Conservation (phyloP, 64 coral and sea anemone genomes). For the Porites lutea region DNA sequence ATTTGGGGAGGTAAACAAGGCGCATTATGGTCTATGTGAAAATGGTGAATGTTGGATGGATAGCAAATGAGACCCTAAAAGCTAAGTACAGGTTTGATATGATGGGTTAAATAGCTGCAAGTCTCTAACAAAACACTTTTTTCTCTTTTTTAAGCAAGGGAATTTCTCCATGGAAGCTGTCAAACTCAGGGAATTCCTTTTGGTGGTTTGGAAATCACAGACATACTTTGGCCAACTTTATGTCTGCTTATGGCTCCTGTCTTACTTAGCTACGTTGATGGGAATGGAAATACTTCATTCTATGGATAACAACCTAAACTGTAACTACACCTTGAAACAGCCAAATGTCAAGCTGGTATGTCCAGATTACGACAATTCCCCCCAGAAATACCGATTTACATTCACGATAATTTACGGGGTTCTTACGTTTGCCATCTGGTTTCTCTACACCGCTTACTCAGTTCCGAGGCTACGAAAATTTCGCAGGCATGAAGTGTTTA, state of each 20-base stretch:
- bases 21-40: too few species aligned
- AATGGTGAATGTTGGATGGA: too few species aligned
- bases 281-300: constrained; percentile 22
- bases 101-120: too few species aligned
- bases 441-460: constrained; percentile 2
- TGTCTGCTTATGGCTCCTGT: not conserved
- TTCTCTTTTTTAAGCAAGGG: too few species aligned
- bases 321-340: not conserved
- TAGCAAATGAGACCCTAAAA: too few species aligned
- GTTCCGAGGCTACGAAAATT: constrained; percentile 2
- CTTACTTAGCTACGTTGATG: not conserved
- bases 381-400: not conserved
- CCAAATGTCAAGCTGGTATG: not conserved
- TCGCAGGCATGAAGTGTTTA: not conserved
- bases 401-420: not conserved
- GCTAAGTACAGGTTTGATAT: too few species aligned
- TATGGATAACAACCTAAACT: not conserved
- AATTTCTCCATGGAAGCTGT: not conserved
- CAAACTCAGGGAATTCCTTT: not conserved
- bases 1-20: too few species aligned
- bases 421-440: not conserved
- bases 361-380: not conserved
- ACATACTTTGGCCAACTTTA: constrained; percentile 14
- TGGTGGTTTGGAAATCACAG: not conserved
- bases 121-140: too few species aligned